Evolutionary conservation across 2,113 vertebrate genomes (phyloP).

Genomic region (Nannobrachium achirus): DNA sequence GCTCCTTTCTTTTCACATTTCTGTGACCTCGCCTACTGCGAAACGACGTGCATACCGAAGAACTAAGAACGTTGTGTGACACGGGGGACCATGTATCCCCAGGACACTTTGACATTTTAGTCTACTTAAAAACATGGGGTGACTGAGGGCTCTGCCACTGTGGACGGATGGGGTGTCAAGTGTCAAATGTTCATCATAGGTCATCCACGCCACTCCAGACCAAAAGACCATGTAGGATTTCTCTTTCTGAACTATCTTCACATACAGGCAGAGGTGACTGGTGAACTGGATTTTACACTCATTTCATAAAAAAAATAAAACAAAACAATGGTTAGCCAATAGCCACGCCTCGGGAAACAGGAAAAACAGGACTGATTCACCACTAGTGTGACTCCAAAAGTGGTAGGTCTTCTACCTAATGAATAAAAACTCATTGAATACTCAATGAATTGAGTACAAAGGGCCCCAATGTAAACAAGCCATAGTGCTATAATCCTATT

Average conservation of each 20-base stretch:
- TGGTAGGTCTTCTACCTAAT: no score
- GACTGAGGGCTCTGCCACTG: background rate
- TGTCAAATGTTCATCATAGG: slow-evolving; percentile 5
- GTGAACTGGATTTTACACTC: background rate
- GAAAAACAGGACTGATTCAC: no score
- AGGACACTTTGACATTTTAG: slow-evolving; percentile 8
- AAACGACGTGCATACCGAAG: background rate
- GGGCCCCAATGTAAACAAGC: no score
- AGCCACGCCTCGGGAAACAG: no score
- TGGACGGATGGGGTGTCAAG: slow-evolving; percentile 7
- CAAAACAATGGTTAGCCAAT: no score
- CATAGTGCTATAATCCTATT: no score
- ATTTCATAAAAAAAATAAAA: no score
- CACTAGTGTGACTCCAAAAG: no score
- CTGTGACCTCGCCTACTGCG: background rate
- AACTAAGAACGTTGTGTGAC: background rate
- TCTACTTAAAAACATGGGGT: background rate
- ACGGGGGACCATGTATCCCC: slow-evolving; percentile 1
- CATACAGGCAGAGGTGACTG: background rate
- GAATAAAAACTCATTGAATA: no score
- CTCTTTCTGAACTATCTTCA: background rate
- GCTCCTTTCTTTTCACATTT: background rate
- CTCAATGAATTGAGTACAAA: no score
- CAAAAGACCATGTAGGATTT: background rate
- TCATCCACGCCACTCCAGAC: background rate